Conservation (phyloP, 2,888 invertebrate species). For the Polydrusus pterygomalis region DNA sequence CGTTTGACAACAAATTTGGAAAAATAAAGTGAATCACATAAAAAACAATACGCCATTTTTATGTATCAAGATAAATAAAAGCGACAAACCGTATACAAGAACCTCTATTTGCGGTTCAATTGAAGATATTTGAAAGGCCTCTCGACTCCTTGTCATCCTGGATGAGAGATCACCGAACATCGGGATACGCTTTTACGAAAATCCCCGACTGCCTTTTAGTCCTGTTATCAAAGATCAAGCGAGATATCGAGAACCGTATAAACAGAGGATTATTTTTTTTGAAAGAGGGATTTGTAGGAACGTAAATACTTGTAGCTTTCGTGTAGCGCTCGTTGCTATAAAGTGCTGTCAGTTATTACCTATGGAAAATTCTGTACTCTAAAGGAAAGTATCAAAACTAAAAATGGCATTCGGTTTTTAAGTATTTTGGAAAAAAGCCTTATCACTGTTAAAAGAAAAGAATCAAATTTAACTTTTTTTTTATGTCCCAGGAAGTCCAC, state of each 20-base stretch:
- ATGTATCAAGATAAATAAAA: conserved; percentile 34
- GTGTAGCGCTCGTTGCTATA: background rate
- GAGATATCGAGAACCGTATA: conserved; percentile 67
- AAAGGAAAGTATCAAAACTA: too few relatives aligned
- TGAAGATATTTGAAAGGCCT: conserved; percentile 69
- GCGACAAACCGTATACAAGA: conserved; percentile 57
- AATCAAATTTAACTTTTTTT: too few relatives aligned
- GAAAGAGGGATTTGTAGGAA: conserved; percentile 46
- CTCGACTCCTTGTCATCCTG: conserved; percentile 65
- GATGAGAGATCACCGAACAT: conserved; percentile 59
- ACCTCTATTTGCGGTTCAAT: conserved; percentile 68
- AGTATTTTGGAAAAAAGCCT: too few relatives aligned
- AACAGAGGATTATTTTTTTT: conserved; percentile 67
- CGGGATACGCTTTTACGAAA: conserved; percentile 56
- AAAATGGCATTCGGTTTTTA: too few relatives aligned
- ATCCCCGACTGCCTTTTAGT: conserved; percentile 60
- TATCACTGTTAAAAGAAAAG: too few relatives aligned
- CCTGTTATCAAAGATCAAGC: conserved; percentile 64
- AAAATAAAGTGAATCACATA: background rate
- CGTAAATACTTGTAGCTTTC: conserved; percentile 11
- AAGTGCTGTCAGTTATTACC: too few relatives aligned
- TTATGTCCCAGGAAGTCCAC: too few relatives aligned
- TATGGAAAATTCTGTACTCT: too few relatives aligned
- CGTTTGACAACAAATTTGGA: too few relatives aligned
- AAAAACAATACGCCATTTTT: background rate